Evolutionary conservation across 2,113 vertebrate species (phyloP), one percentile per base, ranked within the genome.

Genomic region (Oryctolagus cuniculus): DNA sequence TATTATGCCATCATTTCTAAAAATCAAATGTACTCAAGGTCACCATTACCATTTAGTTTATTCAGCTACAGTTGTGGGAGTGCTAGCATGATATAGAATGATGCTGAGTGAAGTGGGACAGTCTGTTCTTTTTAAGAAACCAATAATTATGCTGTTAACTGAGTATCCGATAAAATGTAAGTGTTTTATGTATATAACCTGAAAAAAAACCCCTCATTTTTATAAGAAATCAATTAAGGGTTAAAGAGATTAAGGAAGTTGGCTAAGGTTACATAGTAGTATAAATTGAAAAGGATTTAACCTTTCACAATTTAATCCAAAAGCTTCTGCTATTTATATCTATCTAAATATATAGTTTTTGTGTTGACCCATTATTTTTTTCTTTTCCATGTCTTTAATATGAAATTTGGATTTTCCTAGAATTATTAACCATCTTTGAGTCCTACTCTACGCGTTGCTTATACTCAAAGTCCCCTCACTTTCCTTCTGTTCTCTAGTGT

Each of bases 1-100:
- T 95, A 93, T 93, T 95, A 82, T 66, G 8, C 67, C 6, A 95
- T 96, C 95, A 96, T 94, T 96, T 92, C 36, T 95, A 86, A 94
- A 91, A 96, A 94, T 93, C 72, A 84, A 93, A 73, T 72, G 31
- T 72, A 75, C 6, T 77, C n/a, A 93, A 96, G 87, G 92, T 96
- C 90, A 94, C 87, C 6, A 12, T 87, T 85, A 84, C 79, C 61
- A 49, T 63, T 82, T 95, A 73, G n/a, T 78, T 95, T 79, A 75
- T 91, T 8, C 19, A 80, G 75, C 51, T 66, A 69, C 5, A 64
- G 38, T 83, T 88, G 78, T 51, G 22, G 25, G 31, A 63, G 10
- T 58, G 11, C 49, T 31, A 66, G 31, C 16, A 16, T 87, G 3
- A 17, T 91, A 5, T 3, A 78, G 66, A 91, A 67, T 64, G 55